phyloP scores from a whole-genome alignment of 2,797 vertebrate genomes.

The Enoplosus armatus region DNA sequence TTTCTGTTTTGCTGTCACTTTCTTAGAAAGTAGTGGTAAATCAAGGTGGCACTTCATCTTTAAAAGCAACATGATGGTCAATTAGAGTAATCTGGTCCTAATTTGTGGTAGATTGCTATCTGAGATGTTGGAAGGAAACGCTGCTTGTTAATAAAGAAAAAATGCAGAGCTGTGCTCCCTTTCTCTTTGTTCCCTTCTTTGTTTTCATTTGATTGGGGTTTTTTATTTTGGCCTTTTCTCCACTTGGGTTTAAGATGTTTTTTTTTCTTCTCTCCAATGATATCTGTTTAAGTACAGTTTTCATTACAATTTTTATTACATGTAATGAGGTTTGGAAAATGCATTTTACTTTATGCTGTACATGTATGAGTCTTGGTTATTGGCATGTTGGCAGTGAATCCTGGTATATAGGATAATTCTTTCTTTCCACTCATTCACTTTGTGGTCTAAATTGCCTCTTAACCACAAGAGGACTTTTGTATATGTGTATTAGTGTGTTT shows the following conservation, averaged over 20 bases:
- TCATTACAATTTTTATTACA: constrained; percentile 20
- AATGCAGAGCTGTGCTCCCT: constrained; percentile 33
- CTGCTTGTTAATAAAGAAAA: constrained; percentile 61
- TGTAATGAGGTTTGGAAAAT: constrained; percentile 44
- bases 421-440: constrained; percentile 40
- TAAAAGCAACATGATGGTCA: constrained; percentile 68
- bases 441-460: constrained; percentile 38
- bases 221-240: constrained; percentile 39
- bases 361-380: constrained; percentile 20
- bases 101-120: constrained; percentile 80
- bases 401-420: constrained; percentile 27
- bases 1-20: constrained; percentile 46
- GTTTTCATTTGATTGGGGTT: constrained; percentile 47
- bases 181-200: constrained; percentile 53
- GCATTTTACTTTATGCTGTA: constrained; percentile 24
- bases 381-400: constrained; percentile 33
- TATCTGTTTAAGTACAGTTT: neutral
- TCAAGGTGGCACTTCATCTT: constrained; percentile 67
- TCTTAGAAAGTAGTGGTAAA: constrained; percentile 59
- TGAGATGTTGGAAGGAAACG: constrained; percentile 63
- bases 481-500: constrained; percentile 41
- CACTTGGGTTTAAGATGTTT: constrained; percentile 27
- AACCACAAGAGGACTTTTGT: constrained; percentile 50
- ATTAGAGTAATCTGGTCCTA: constrained; percentile 75
- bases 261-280: constrained; percentile 7